These are phyloP conservation scores for Cryptocephalus primarius DNA, from an alignment of 2,888 invertebrate genomes.

Conservation along the genomic window DNA sequence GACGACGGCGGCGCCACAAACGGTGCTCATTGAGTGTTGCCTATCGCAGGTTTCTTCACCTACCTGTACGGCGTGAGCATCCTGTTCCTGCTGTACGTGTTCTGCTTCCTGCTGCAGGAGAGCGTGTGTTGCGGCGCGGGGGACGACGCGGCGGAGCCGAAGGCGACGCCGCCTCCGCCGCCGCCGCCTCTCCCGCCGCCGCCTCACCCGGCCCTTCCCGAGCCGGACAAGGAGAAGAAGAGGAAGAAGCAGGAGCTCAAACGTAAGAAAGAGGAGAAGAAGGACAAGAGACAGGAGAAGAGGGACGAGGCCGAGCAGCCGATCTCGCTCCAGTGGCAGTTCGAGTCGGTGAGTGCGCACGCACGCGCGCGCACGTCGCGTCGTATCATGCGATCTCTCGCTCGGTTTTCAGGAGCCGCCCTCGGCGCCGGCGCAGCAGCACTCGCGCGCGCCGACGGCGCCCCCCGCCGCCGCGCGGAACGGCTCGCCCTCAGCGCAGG, in stretches of 20 bases:
- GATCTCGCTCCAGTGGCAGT: conserved; percentile 16
- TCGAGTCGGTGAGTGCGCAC: conserved; percentile 15
- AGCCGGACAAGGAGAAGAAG: conserved; percentile 12
- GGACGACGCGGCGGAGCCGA: conserved; percentile 43
- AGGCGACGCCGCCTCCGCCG: conserved; percentile 29
- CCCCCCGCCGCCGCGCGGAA: conserved; percentile 60
- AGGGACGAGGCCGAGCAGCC: conserved; percentile 15
- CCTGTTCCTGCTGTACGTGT: conserved; percentile 84
- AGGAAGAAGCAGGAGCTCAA: conserved; percentile 44
- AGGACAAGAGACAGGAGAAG: conserved; percentile 33
- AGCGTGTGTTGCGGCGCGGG: conserved; percentile 62
- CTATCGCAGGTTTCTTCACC: conserved; percentile 67
- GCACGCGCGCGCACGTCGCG: conserved; percentile 40
- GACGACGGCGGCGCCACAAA: too few species aligned
- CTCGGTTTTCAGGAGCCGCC: conserved; percentile 45
- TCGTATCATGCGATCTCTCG: conserved; percentile 45
- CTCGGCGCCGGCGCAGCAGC: conserved; percentile 35
- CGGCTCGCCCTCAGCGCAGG: conserved; percentile 44
- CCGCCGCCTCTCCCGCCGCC: too few species aligned
- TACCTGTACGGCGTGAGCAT: conserved; percentile 90
- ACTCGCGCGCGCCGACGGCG: conserved; percentile 27
- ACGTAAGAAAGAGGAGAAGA: conserved; percentile 23
- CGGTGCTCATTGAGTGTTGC: too few species aligned
- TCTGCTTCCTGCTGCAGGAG: conserved; percentile 88
- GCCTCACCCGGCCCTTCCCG: too few species aligned